Base-by-base conservation (phyloP, 2,797 vertebrate species). In the Protonibea diacanthus region DNA sequence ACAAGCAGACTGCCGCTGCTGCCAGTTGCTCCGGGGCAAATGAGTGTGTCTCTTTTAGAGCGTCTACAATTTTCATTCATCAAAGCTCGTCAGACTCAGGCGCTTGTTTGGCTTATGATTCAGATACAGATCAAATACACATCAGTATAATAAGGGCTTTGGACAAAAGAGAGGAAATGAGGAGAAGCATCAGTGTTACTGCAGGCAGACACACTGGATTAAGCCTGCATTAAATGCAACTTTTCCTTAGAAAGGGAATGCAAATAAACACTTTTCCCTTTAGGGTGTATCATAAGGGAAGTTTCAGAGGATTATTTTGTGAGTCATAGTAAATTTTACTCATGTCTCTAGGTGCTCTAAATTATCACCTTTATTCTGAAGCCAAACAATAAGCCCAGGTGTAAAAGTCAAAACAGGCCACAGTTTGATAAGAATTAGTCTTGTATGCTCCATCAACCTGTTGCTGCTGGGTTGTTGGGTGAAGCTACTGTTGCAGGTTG, bases 41-140 rank as follows among this genome's bases (percentile, higher is more conserved):
- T 88, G 82, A 88, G 85, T 82, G 80, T 51, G 71, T 86, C 84
- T 87, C 75, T 80, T 2, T 69, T 53, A 63, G 51, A 85, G 80
- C 65, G 80, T 87, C 90, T 88, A 68, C 87, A 85, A 65, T 87
- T 88, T 89, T 89, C 81, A 86, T 77, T 89, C 88, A 90, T 89
- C 89, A 91, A 88, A 91, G 89, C 85, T 73, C 7, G 6, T 73
- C 86, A 79, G 58, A 86, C 69, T 82, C 52, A 59, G 73, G 49
- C 60, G 52, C 83, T 90, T 91, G 90, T 87, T 90, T 86, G 83
- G 87, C 79, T 89, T 82, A 85, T 90, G 90, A 90, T 89, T 86
- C 80, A 88, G 84, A 87, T 92, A 77, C 71, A 83, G 89, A 91
- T 93, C 85, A 92, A 90, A 93, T 87, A 74, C 72, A 74, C 67